Percentiles rank a stretch among this genome's conserved stretches.
These are phyloP conservation scores for Potamilus streckersoni DNA, from an alignment of 1,140 invertebrate genomes.

Conservation along the genomic window DNA sequence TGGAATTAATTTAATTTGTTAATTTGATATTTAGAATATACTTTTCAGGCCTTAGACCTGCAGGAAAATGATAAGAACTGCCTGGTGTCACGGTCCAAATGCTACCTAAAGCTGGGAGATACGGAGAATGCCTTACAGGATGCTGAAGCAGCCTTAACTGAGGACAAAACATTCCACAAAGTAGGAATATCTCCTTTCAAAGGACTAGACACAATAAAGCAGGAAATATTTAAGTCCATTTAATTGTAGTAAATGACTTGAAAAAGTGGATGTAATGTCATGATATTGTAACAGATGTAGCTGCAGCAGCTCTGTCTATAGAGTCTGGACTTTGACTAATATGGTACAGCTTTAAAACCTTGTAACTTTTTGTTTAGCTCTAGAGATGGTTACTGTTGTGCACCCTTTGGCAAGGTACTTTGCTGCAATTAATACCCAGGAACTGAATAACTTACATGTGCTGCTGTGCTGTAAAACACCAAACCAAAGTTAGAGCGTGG, in stretches of 20 bases:
- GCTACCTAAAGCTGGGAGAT: slow-evolving; percentile 87
- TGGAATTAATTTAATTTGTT: too few relatives aligned
- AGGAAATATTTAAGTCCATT: background rate
- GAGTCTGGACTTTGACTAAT: too few relatives aligned
- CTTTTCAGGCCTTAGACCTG: slow-evolving; percentile 59
- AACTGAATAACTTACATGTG: too few relatives aligned
- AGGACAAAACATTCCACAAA: slow-evolving; percentile 83
- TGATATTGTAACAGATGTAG: too few relatives aligned
- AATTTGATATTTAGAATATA: background rate
- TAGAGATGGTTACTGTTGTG: too few relatives aligned
- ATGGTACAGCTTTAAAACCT: too few relatives aligned
- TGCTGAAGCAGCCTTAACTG: slow-evolving; percentile 82
- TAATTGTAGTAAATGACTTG: background rate
- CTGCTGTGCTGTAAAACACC: too few relatives aligned
- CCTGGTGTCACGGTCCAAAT: slow-evolving; percentile 88
- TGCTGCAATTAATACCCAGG: too few relatives aligned
- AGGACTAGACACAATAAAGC: background rate
- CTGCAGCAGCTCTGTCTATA: too few relatives aligned
- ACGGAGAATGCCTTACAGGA: slow-evolving; percentile 84
- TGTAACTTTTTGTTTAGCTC: too few relatives aligned
- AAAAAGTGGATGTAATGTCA: background rate
- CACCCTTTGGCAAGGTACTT: too few relatives aligned
- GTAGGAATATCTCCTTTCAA: slow-evolving; percentile 39
- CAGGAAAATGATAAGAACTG: slow-evolving; percentile 68
- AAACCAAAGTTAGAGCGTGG: too few relatives aligned